Conservation (phyloP, 1,140 invertebrate genomes). For the Brachystomella parvula region DNA sequence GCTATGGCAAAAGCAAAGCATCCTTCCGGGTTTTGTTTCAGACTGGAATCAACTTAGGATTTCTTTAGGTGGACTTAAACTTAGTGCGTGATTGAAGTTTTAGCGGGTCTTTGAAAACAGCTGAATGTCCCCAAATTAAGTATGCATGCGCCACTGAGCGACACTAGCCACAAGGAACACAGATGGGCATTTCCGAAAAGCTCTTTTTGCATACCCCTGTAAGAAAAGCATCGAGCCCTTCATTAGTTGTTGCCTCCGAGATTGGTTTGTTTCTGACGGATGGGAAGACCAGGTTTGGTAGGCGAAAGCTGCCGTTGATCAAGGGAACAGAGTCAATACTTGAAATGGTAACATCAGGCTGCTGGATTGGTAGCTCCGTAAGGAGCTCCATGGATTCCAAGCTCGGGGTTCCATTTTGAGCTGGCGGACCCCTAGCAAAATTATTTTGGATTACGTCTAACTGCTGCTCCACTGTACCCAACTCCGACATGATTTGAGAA, state of each 20-base stretch:
- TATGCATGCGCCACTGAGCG: too few relatives aligned
- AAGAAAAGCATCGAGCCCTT: slow-evolving; percentile 37
- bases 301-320: slow-evolving; percentile 58
- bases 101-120: too few relatives aligned
- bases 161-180: too few relatives aligned
- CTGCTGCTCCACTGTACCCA: slow-evolving; percentile 72
- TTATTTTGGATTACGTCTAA: slow-evolving; percentile 46
- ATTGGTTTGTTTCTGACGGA: slow-evolving; percentile 82
- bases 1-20: too few relatives aligned
- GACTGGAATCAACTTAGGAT: too few relatives aligned
- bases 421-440: slow-evolving; percentile 29
- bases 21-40: too few relatives aligned
- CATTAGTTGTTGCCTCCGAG: slow-evolving; percentile 58
- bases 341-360: slow-evolving; percentile 35
- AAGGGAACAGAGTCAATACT: slow-evolving; percentile 21
- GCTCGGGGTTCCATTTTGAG: slow-evolving; percentile 40
- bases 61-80: too few relatives aligned
- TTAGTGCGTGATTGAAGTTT: too few relatives aligned
- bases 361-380: slow-evolving; percentile 33
- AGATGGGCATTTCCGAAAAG: too few relatives aligned
- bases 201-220: slow-evolving; percentile 63
- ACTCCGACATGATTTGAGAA: slow-evolving; percentile 76
- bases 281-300: slow-evolving; percentile 63
- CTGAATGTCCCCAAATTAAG: too few relatives aligned
- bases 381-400: slow-evolving; percentile 44